Evolutionary conservation across 2,888 invertebrate species (phyloP).

Genomic region (Nebria salina): DNA sequence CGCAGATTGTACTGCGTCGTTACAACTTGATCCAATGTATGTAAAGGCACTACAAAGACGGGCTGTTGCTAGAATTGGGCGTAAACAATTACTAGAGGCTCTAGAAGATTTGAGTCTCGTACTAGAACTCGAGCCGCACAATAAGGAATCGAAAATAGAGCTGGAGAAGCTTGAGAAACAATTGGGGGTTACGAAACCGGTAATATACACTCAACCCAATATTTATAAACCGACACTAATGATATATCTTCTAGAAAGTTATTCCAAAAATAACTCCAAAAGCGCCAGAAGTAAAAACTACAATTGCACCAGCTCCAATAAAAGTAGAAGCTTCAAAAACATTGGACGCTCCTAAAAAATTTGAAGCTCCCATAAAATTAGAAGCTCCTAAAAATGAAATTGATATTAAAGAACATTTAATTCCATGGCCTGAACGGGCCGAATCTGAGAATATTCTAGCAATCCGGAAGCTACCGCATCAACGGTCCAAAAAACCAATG

Average conservation of each 20-base stretch:
- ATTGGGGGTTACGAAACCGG: slow-evolving; percentile 66
- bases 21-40: slow-evolving; percentile 80
- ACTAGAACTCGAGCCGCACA: slow-evolving; percentile 81
- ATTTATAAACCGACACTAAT: neutral
- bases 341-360: neutral
- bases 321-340: neutral
- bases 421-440: slow-evolving; percentile 32
- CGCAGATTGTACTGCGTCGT: slow-evolving; percentile 82
- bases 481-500: slow-evolving; percentile 71
- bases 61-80: slow-evolving; percentile 76
- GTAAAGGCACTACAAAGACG: slow-evolving; percentile 87
- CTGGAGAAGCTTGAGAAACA: slow-evolving; percentile 67
- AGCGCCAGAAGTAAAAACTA: neutral
- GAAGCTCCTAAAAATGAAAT: slow-evolving; percentile 11
- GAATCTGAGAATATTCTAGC: slow-evolving; percentile 29
- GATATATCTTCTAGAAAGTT: neutral
- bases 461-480: slow-evolving; percentile 58
- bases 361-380: neutral
- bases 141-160: slow-evolving; percentile 73
- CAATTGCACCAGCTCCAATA: neutral
- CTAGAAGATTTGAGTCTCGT: slow-evolving; percentile 76
- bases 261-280: neutral
- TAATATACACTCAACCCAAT: slow-evolving; percentile 46
- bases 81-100: slow-evolving; percentile 78
- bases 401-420: neutral